phyloP scores from a whole-genome alignment of 2,797 vertebrate genomes.

The Takifugu rubripes region DNA sequence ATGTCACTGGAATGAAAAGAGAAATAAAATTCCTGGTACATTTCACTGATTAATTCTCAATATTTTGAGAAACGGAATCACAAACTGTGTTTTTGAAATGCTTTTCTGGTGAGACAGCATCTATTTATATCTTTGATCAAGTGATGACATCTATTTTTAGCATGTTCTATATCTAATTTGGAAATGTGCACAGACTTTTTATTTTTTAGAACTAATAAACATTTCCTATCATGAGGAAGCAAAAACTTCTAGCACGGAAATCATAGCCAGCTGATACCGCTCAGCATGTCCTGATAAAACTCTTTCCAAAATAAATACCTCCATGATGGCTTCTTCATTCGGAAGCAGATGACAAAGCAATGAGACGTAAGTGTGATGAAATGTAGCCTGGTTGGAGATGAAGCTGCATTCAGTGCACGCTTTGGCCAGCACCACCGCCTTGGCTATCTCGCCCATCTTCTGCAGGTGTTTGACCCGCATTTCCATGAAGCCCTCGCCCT shows the following conservation, averaged over 20 bases:
- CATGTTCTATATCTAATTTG: conserved; percentile 19
- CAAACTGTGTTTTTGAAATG: too few relatives aligned
- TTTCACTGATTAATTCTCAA: too few relatives aligned
- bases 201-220: not conserved
- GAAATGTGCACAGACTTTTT: conserved; percentile 9
- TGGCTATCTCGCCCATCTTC: conserved; percentile 90
- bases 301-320: conserved; percentile 73
- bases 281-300: not conserved
- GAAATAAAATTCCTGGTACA: too few relatives aligned
- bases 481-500: conserved; percentile 95
- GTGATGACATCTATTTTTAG: not conserved
- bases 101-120: not conserved
- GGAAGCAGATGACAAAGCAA: conserved; percentile 93
- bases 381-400: conserved; percentile 85
- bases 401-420: conserved; percentile 86
- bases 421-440: conserved; percentile 91
- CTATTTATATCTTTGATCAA: not conserved
- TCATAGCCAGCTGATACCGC: not conserved
- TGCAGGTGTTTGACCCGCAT: conserved; percentile 96
- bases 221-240: not conserved
- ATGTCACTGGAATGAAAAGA: too few relatives aligned
- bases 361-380: conserved; percentile 91
- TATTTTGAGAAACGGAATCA: too few relatives aligned
- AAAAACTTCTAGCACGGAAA: not conserved
- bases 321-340: conserved; percentile 92